Evolutionary conservation across 2,797 vertebrate species (phyloP), one percentile per base, ranked within the genome.

Genomic region (Girardinus metallicus): DNA sequence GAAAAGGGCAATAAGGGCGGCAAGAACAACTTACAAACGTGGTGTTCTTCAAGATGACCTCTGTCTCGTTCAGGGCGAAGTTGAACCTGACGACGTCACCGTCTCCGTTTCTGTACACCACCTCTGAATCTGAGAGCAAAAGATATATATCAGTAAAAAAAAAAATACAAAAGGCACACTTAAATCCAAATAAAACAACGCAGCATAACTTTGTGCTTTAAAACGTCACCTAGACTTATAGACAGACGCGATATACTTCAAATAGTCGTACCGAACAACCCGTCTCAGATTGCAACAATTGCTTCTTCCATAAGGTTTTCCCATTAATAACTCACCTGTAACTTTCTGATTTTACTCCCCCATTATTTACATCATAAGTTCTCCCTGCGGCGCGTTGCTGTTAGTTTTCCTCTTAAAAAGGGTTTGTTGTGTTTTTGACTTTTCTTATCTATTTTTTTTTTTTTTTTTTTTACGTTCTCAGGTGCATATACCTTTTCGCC

Each of bases 31-130:
- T 96, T 94, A 99, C 98, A 94, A 99, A 99, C n/a, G 97, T 99
- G 90, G 94, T 95, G 92, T 98, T 98, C 94, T 96, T 97, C 94
- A 99, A 92, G 84, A 99, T 89, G 82, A 97, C 91, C 15, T 96
- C 94, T 0, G 96, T 97, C 86, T 96, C 92, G 66, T 98, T 99
- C 81, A 95, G 95, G 89, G 94, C 93, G 79, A 97, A 95, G 91
- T 98, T 97, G 86, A 98, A 95, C 91, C 96, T 97, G 94, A 99
- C 94, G 88, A 99, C 97, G 73, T 98, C 96, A 36, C 97, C 97
- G 44, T 97, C 95, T 13, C 95, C 91, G 93, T 95, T 97, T 95
- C 97, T 97, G 95, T 97, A 99, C 71, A 98, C 96, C 89, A 99
- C 94, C 91, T 97, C 96, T 29, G 97, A 96, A 88, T 98, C 98